Base-by-base conservation (phyloP, 1,140 invertebrate species). In the Latrodectus geometricus region DNA sequence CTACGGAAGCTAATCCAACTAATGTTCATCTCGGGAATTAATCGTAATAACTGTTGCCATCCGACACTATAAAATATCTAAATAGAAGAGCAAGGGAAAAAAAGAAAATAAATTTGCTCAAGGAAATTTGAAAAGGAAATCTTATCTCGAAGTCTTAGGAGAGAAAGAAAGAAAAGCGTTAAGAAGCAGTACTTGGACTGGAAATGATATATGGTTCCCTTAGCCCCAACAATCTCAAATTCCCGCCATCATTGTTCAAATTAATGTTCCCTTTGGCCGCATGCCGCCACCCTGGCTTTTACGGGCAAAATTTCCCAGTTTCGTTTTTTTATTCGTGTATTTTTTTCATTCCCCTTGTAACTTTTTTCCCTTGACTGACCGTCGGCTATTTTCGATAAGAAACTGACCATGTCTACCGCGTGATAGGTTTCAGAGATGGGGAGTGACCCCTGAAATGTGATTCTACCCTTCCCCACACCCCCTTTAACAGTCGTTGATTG, bases 211-310 rank as follows among this genome's bases (percentile, higher is more conserved):
- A 86, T 78, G 35, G 83, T 21, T 78, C 75, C 83, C 75, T 14
- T 21, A 73, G 72, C 83, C 74, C 83, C 83, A 86, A 77, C 83
- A 86, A 86, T 86, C 83, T 86, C 83, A 86, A 86, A 86, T 86
- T 86, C 83, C 75, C 83, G 52, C 74, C 75, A 72, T 86, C 83
- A 86, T 86, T 86, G 83, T 86, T 86, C 74, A 86, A 86, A 86
- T 86, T 77, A 78, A 86, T 86, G 83, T 78, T 86, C 83, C 52
- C 73, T 84, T 84, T 69, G 82, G 82, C 72, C 23, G 52, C 83
- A 61, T 72, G 75, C 73, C 66, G 21, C 52, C 65, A 3, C 65
- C 56, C 74, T 35, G 61, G 54, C 61, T 48, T 68, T 76, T 76
- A 49, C n/a, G n/a, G 68, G 20, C 17, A 48, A 73, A 73, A 48